Base-by-base conservation (phyloP, 53 echinoderm and acorn worm genomes). In the Echinarachnius parma region DNA sequence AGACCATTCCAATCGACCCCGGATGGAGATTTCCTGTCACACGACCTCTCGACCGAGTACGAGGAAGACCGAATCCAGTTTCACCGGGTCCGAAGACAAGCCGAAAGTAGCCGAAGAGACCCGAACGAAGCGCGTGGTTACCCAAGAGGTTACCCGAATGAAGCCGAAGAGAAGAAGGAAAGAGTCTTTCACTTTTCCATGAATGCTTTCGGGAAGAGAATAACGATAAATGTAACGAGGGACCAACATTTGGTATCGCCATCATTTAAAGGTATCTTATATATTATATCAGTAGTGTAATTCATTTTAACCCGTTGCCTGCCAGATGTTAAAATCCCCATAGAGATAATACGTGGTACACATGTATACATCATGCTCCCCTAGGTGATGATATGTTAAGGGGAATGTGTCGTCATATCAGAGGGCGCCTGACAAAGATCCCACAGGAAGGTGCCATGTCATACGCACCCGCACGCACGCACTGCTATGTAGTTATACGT, bases 31-130 rank as follows among this genome's bases (percentile, higher is more conserved):
- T 63, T 64, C 55, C 2, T 64, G 53, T 36, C 64, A 23, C 54
- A 78, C n/a, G 50, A 78, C 39, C 64, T 78, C 28, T 53, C 78
- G 36, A 78, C 78, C n/a, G 64, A 52, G 33, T 53, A 34, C 28
- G 78, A 78, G 34, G 64, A 78, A 37, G 59, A 64, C 24, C 35
- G 1, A 10, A 53, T 70, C 54, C 53, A 70, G 25, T 70, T 53
- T 24, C 70, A 70, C 33, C 70, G 33, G 22, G 26, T 53, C 54
- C 54, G 70, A 70, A 70, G 54, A 19, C 53, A 19, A 3, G 70
- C 70, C 70, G 70, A 70, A 36, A 53, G 54, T 5, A 31, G 70
- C 53, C 70, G 70, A 70, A 48, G 30, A 19, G 32, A 35, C 10
- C 21, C 53, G n/a, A 15, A 35, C 33, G 70, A 5, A 15, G 52